These are phyloP conservation scores for Chrysogorgia sp. DNA, from an alignment of 92 coral and sea anemone genomes.

Conservation along the genomic window DNA sequence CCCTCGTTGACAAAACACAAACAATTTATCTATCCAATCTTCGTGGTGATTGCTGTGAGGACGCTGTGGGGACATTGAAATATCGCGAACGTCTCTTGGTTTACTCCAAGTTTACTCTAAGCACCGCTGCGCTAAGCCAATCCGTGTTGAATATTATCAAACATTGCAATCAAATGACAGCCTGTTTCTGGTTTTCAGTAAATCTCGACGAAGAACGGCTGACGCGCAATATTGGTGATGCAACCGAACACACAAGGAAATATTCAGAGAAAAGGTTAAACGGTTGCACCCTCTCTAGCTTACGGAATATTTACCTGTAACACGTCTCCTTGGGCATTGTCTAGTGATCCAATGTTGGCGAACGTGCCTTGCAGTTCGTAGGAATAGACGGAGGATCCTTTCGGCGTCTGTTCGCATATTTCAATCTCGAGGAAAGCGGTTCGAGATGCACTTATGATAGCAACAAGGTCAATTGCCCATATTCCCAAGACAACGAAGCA, in stretches of 20 bases:
- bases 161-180: conserved; percentile 7
- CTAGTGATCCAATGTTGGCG: conserved; percentile 19
- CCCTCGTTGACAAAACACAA: neutral
- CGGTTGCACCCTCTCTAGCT: neutral
- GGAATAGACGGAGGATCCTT: conserved; percentile 10
- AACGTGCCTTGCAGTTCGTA: conserved; percentile 32
- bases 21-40: neutral
- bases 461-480: conserved; percentile 15
- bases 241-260: neutral
- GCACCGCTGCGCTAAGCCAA: conserved; percentile 29
- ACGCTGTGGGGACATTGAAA: neutral
- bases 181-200: neutral
- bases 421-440: conserved; percentile 39
- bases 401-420: neutral
- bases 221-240: neutral
- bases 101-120: neutral
- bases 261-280: neutral
- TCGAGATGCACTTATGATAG: neutral
- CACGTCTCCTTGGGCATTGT: conserved; percentile 29
- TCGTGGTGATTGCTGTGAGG: neutral
- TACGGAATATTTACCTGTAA: conserved; percentile 14
- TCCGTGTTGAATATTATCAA: conserved; percentile 33
- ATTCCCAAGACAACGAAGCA: neutral
- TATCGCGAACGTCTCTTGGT: neutral
- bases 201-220: neutral